Evolutionary conservation across 2,797 vertebrate genomes (phyloP).

Genomic region (Sebastes alutus): DNA sequence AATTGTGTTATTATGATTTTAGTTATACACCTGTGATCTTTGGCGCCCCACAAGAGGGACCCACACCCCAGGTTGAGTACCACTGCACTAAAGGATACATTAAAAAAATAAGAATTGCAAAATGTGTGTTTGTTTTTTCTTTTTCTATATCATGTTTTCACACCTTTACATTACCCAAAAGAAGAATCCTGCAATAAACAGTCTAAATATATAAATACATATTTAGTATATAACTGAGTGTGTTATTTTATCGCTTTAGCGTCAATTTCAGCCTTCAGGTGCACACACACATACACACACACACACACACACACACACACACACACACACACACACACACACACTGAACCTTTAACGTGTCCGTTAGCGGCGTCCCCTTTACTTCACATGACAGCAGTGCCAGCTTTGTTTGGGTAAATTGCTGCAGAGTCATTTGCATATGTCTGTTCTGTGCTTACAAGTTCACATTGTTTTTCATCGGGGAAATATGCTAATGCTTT

Average conservation of each 20-base stretch:
- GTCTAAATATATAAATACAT: neutral
- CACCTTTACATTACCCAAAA: neutral
- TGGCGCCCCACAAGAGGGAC: too few species aligned
- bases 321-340: neutral
- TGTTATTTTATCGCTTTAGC: neutral
- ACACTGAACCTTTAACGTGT: constrained; percentile 8
- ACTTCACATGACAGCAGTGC: constrained; percentile 37
- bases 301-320: neutral
- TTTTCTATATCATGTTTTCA: neutral
- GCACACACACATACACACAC: neutral
- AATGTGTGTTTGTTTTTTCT: neutral
- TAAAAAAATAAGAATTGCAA: neutral
- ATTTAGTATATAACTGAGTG: neutral
- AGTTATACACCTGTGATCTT: too few species aligned
- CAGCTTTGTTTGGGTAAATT: constrained; percentile 79
- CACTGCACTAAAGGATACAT: neutral
- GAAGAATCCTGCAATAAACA: neutral
- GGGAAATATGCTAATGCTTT: constrained; percentile 72
- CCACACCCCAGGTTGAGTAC: too few species aligned
- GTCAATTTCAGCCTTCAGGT: constrained; percentile 6
- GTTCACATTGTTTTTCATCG: constrained; percentile 74
- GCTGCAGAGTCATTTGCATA: constrained; percentile 74
- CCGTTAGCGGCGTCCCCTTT: neutral
- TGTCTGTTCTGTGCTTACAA: constrained; percentile 61
- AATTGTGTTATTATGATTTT: too few species aligned